Evolutionary conservation across 2,888 invertebrate species (phyloP), one percentile per base, ranked within the genome.

Genomic region (Cataglyphis rosenhaueri): DNA sequence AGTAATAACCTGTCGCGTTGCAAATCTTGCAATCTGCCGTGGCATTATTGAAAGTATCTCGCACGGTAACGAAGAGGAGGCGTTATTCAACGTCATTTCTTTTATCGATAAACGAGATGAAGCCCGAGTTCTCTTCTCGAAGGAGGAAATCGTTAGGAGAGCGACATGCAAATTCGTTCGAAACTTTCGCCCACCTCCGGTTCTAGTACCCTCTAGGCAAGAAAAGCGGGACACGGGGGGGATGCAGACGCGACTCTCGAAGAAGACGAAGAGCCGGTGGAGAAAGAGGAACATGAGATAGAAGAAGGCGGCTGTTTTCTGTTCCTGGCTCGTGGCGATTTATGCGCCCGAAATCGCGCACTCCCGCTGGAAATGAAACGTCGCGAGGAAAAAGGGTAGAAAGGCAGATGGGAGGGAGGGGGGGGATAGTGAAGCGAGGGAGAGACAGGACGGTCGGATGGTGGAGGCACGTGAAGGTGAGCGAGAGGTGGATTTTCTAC

Each of bases 141-240:
- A 90, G 91, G 85, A 93, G 93, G 93, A 93, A 93, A 93, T 93
- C 93, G 93, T 93, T 93, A 93, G 92, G 91, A 91, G 88, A 87
- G 92, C 91, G 92, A 92, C 93, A 93, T 93, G 93, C 93, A 93
- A 93, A 93, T 93, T 92, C 91, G 92, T 92, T 92, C 89, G 89
- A 92, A 92, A 93, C 91, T 90, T 92, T 91, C 87, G 85, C 89
- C 90, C 86, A 87, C 84, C 90, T 86, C 89, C 88, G 88, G 82
- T 85, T 82, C 84, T 86, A 83, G 86, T 87, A 90, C 88, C 88
- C 87, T 87, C 87, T 87, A 87, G 85, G 89, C 89, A 87, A 86
- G 89, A 83, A 88, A 90, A 90, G 81, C 90, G 90, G 89, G 85
- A 82, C 90, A 89, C 85, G 82, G 81, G 87, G 29, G 52, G 15